Evolutionary conservation across 2,113 vertebrate species (phyloP), one percentile per base, ranked within the genome.

Genomic region (Hymenochirus boettgeri): DNA sequence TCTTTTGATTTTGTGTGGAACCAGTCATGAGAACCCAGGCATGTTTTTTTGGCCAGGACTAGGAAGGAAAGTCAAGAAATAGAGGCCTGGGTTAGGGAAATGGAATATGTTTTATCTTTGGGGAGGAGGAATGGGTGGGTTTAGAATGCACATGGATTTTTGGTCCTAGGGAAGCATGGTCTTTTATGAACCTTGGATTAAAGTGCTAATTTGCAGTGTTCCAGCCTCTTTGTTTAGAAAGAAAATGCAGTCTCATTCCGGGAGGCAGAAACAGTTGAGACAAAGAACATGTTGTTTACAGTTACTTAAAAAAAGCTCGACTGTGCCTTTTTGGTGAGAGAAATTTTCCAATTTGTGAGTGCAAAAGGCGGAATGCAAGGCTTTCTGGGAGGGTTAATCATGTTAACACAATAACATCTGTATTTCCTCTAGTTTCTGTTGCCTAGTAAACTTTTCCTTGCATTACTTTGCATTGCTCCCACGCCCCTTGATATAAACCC

Each of bases 221-320:
- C 45, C 45, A 50, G 26, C 22, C 27, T 31, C 55, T 56, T 61
- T 61, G 45, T 46, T 12, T 15, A 51, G 19, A 24, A 21, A 37
- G 58, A 52, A 39, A 33, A 52, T 51, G 23, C 64, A 66, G 56
- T 33, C 64, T 56, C 46, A 67, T 59, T 56, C 64, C 39, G 46
- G 64, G 56, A 51, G n/a, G n/a, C n/a, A n/a, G 45, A 33, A 33
- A 51, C 47, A 13, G 31, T n/a, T 31, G 19, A 59, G 51, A 59
- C 64, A 67, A 59, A 59, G 64, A 47, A 29, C 18, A 47, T 50
- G 64, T 56, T 67, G 64, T 67, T 67, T 27, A 29, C 56, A 52
- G 56, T 67, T 45, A 56, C 53, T 52, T 47, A 52, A 31, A 59
- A 67, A 24, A 27, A 58, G 56, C 22, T 26, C 15, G 18, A 52